Base-by-base conservation (phyloP, 53 echinoderm and acorn worm genomes). In the Astropecten irregularis region DNA sequence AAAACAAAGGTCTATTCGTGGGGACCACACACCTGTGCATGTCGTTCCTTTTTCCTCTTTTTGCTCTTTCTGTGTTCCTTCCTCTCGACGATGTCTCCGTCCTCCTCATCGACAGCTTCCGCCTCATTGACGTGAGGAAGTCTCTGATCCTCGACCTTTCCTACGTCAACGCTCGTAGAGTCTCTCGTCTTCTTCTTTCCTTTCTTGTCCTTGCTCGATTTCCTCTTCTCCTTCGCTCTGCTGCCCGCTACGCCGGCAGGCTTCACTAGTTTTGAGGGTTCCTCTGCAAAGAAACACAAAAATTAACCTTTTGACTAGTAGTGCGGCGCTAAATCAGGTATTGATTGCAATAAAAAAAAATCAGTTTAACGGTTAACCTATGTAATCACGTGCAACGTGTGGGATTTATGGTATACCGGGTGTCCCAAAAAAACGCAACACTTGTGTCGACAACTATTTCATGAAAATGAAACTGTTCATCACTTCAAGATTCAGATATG, bases 31-130 rank as follows among this genome's bases (percentile, higher is more conserved):
- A 68, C 76, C 76, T 83, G 54, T n/a, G 14, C 46, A 31, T 1
- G 33, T 9, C 7, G 14, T 36, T 52, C 32, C 56, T 28, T 26
- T 69, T 84, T 71, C 56, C 84, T 70, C 21, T 84, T 84, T 57
- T 69, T 84, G 56, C 56, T 57, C 57, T 31, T 84, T 42, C 59
- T 48, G 25, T 59, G 69, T 40, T 56, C 30, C 71, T 84, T 84
- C 44, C 26, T 69, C 10, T 4, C 44, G 0, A 18, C 66, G 7
- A 11, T 27, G 49, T 13, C 61, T 5, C 42, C n/a, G 8, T 33
- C 67, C 40, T 33, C 25, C 20, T 40, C 82, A 66, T 39, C 69
- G 0, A 3, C 37, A 7, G 6, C 36, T 36, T 35, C 66, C 35
- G 18, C 66, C 36, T 66, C 66, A 34, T 20, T 37, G 14, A 0